Conservation (phyloP, 2,888 invertebrate species). For the Busseola fusca region DNA sequence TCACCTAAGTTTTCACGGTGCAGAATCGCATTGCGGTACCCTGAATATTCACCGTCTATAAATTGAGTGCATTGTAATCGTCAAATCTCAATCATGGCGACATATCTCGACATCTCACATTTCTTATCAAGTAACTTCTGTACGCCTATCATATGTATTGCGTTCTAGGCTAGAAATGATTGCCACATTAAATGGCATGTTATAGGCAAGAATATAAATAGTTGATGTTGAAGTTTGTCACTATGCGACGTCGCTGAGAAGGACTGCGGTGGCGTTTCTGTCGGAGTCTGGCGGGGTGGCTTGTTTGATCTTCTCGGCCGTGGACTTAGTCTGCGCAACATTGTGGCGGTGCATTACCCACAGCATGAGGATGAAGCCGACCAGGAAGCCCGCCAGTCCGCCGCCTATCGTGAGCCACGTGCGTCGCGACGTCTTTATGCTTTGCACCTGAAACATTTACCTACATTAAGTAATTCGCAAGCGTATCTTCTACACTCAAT, state of each 20-base stretch:
- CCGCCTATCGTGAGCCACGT: constrained; percentile 86
- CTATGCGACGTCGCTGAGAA: constrained; percentile 70
- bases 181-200: constrained; percentile 30
- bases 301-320: constrained; percentile 74
- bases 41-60: constrained; percentile 35
- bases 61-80: constrained; percentile 38
- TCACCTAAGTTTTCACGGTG: too few relatives aligned
- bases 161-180: constrained; percentile 41
- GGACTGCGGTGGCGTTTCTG: constrained; percentile 73
- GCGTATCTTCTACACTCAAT: too few relatives aligned
- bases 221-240: constrained; percentile 7
- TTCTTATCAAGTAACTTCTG: constrained; percentile 53
- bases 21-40: constrained; percentile 14
- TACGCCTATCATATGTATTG: constrained; percentile 38
- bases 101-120: constrained; percentile 44
- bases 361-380: constrained; percentile 84
- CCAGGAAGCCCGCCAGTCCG: constrained; percentile 82
- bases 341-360: constrained; percentile 86
- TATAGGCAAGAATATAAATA: constrained; percentile 40
- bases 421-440: constrained; percentile 72
- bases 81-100: constrained; percentile 31
- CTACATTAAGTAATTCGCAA: too few relatives aligned
- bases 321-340: constrained; percentile 81
- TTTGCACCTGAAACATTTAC: constrained; percentile 73
- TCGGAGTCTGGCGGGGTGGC: constrained; percentile 70